Evolutionary conservation across 2,797 vertebrate species (phyloP).

Genomic region (Halcyon smyrnensis): DNA sequence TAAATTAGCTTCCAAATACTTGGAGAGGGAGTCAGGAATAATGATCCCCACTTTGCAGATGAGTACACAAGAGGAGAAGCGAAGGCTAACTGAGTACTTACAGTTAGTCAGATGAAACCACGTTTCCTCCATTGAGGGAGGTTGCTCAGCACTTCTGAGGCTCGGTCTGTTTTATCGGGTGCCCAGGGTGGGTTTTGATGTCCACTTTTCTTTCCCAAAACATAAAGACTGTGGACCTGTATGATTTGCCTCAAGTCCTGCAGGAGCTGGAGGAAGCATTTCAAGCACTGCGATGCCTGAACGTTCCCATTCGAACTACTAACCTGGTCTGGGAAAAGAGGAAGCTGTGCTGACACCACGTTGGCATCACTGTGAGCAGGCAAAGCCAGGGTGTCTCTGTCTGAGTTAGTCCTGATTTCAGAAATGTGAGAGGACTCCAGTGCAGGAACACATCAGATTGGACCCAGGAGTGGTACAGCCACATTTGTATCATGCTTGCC

Average conservation of each 20-base stretch:
- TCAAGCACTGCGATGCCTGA: background rate
- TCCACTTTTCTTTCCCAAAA: background rate
- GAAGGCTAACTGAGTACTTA: constrained; percentile 34
- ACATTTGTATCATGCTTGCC: background rate
- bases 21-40: constrained; percentile 49
- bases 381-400: background rate
- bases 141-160: constrained; percentile 41
- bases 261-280: background rate
- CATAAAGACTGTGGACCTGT: background rate
- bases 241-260: background rate
- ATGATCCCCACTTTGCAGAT: constrained; percentile 45
- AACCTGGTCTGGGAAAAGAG: background rate
- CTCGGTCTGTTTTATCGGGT: background rate
- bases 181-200: background rate
- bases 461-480: background rate
- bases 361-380: background rate
- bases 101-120: constrained; percentile 64
- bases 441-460: background rate
- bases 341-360: background rate
- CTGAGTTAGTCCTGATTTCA: background rate
- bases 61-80: constrained; percentile 38
- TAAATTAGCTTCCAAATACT: constrained; percentile 64
- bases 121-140: background rate
- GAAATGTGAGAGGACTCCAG: fast-evolving
- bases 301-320: background rate